Conservation (phyloP, 2,797 vertebrate genomes). For the Periophthalmus magnuspinnatus region DNA sequence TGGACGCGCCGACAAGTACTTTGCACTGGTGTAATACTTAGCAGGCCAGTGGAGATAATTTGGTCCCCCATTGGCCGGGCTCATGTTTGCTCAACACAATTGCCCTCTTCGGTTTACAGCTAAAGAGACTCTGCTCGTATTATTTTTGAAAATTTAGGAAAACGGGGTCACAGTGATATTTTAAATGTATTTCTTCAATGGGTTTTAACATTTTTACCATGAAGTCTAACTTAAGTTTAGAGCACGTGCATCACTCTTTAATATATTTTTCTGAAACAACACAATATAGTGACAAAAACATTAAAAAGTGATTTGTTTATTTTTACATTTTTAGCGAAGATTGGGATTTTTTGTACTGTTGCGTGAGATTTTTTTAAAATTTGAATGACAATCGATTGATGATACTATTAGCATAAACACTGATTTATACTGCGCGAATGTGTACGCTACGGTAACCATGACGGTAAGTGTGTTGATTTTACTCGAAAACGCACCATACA, state of each 20-base stretch:
- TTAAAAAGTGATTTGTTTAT: too few relatives aligned
- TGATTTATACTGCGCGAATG: too few relatives aligned
- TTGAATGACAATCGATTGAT: too few relatives aligned
- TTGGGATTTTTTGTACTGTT: too few relatives aligned
- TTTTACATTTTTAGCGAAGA: too few relatives aligned
- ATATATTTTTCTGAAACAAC: too few relatives aligned
- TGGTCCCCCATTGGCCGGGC: not conserved
- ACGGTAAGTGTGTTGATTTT: not conserved
- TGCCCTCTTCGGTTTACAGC: not conserved
- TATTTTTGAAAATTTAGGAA: not conserved
- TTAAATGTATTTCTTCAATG: not conserved
- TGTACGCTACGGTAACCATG: not conserved
- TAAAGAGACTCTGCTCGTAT: not conserved
- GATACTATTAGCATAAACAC: too few relatives aligned
- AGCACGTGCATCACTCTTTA: too few relatives aligned
- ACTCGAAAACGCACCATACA: not conserved
- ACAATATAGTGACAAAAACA: too few relatives aligned
- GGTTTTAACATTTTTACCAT: too few relatives aligned
- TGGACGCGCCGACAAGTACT: constrained; percentile 52
- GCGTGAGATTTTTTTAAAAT: too few relatives aligned
- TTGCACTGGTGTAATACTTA: constrained; percentile 33
- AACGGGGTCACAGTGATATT: not conserved
- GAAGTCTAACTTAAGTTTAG: too few relatives aligned
- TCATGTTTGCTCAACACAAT: not conserved
- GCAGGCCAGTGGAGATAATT: constrained; percentile 17